Evolutionary conservation across 2,113 vertebrate genomes (phyloP).

Genomic region (Oenanthe melanoleuca): DNA sequence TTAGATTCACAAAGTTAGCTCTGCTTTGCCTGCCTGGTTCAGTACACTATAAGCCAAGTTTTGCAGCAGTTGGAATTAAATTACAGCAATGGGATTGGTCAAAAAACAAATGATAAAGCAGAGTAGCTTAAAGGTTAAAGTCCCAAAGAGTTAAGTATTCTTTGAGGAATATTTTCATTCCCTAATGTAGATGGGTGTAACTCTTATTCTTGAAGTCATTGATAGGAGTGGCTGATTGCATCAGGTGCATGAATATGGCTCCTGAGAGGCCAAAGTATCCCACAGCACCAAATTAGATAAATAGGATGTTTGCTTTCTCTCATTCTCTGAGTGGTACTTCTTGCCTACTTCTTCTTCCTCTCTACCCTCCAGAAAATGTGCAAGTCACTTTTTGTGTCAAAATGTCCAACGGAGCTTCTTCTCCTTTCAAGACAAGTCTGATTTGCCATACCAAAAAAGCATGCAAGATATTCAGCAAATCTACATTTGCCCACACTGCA

Average conservation of each 20-base stretch:
- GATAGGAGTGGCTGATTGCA: constrained; percentile 25
- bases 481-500: not conserved
- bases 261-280: not conserved
- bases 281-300: not conserved
- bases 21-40: not conserved
- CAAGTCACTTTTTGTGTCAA: not conserved
- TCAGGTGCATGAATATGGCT: not conserved
- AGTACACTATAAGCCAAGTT: not conserved
- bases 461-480: not conserved
- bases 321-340: not conserved
- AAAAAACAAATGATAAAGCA: constrained; percentile 19
- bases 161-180: constrained; percentile 21
- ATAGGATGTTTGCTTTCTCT: not conserved
- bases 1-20: not conserved
- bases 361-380: not conserved
- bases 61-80: constrained; percentile 6
- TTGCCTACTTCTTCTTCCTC: not conserved
- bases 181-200: constrained; percentile 39
- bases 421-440: not conserved
- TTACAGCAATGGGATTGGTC: not conserved
- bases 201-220: constrained; percentile 17
- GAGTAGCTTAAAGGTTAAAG: constrained; percentile 24
- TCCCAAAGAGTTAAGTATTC: not conserved
- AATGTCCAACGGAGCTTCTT: not conserved
- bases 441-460: not conserved